These are phyloP conservation scores for Polyodon spathula DNA, from an alignment of 2,113 vertebrate species.

Conservation along the genomic window DNA sequence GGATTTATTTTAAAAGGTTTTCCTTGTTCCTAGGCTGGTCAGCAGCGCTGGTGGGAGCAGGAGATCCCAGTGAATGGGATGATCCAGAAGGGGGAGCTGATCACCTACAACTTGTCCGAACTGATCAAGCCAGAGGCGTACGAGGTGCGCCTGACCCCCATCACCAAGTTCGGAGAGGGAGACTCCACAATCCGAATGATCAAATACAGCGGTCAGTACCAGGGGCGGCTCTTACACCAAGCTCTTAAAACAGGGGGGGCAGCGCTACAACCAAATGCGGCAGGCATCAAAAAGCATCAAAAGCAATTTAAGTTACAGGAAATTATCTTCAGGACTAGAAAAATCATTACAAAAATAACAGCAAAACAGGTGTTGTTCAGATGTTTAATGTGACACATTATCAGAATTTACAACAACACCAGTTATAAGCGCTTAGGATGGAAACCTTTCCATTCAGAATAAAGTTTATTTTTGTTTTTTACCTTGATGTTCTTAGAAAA, in stretches of 20 bases:
- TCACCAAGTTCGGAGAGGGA: constrained; percentile 90
- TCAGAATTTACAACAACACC: no score
- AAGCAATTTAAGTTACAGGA: no score
- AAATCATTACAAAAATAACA: no score
- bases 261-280: no score
- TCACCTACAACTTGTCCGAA: constrained; percentile 91
- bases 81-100: constrained; percentile 86
- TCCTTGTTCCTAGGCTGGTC: constrained; percentile 64
- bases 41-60: constrained; percentile 95
- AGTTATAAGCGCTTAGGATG: no score
- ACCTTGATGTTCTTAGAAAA: no score
- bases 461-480: no score
- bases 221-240: neutral
- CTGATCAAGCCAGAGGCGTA: constrained; percentile 90
- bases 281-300: no score
- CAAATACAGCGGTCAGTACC: constrained; percentile 85
- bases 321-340: no score
- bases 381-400: no score
- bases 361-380: no score
- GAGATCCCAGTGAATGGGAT: constrained; percentile 83
- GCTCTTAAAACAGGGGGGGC: neutral
- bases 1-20: neutral
- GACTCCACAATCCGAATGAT: constrained; percentile 88
- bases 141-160: constrained; percentile 87
- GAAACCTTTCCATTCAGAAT: no score